Percentiles rank a stretch among this genome's conserved stretches.
These are phyloP conservation scores for Ellobius talpinus DNA, from an alignment of 2,113 vertebrate species.

Conservation along the genomic window DNA sequence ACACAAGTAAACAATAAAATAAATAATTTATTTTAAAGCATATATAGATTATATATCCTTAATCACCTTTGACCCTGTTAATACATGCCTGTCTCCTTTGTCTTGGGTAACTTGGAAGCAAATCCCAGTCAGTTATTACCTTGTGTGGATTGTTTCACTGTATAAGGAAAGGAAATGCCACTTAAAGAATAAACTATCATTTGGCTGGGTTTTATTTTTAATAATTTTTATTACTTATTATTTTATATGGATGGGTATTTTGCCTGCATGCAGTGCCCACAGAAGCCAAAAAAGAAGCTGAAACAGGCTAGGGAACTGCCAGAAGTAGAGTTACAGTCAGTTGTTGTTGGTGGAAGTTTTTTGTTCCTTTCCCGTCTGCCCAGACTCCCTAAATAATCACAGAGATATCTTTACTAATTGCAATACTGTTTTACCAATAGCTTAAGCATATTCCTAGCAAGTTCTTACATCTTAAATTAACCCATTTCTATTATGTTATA, in stretches of 20 bases:
- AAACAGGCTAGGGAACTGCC: accelerated
- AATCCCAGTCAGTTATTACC: neutral
- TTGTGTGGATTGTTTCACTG: neutral
- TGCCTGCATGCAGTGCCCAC: neutral
- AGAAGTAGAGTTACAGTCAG: neutral
- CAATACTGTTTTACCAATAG: too few relatives aligned
- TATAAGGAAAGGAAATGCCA: neutral
- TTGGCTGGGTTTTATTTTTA: constrained; percentile 15
- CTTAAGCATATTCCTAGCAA: too few relatives aligned
- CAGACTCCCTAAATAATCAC: too few relatives aligned
- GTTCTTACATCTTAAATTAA: too few relatives aligned
- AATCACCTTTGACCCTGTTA: neutral
- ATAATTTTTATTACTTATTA: neutral
- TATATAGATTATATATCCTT: neutral
- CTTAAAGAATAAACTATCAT: neutral
- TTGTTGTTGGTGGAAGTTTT: too few relatives aligned
- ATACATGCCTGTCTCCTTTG: neutral
- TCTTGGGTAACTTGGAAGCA: neutral
- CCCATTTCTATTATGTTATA: too few relatives aligned
- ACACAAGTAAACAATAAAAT: neutral
- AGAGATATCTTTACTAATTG: too few relatives aligned
- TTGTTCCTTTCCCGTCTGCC: too few relatives aligned
- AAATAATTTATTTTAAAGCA: neutral
- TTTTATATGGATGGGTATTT: neutral
- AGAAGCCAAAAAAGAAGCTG: neutral